Conservation (phyloP, 2,888 invertebrate genomes). For the Coremacera marginata region DNA sequence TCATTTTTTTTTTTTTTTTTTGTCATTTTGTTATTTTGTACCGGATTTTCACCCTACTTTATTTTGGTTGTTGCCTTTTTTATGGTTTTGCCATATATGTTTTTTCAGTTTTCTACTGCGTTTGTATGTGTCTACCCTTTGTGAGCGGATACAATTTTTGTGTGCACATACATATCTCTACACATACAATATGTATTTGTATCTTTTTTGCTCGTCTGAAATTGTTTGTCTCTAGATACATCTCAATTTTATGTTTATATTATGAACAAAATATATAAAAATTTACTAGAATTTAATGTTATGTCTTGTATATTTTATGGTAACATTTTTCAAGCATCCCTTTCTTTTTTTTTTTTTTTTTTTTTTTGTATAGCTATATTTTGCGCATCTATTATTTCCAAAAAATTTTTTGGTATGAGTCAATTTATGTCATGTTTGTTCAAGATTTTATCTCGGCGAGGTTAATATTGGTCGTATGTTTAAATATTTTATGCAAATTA, state of each 20-base stretch:
- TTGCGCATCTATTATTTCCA: too few relatives aligned
- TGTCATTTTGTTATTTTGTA: not conserved
- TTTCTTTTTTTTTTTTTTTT: too few relatives aligned
- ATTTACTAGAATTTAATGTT: constrained; percentile 12
- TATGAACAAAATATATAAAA: not conserved
- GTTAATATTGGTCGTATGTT: too few relatives aligned
- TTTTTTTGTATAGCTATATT: too few relatives aligned
- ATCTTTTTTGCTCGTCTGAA: not conserved
- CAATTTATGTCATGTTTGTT: too few relatives aligned
- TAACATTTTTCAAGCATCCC: too few relatives aligned
- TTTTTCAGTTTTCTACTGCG: not conserved
- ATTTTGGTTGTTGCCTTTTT: not conserved
- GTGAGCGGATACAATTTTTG: not conserved
- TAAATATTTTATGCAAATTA: too few relatives aligned
- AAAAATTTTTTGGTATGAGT: too few relatives aligned
- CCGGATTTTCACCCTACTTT: not conserved
- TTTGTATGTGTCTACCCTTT: not conserved
- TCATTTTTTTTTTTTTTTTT: not conserved
- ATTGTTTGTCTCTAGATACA: constrained; percentile 7
- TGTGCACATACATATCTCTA: not conserved
- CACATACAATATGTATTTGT: not conserved
- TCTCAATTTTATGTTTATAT: constrained; percentile 28
- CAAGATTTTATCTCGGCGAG: too few relatives aligned
- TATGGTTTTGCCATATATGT: not conserved
- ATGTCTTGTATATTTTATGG: not conserved